A percentile compares a stretch with the other conserved stretches of the same genome.
Evolutionary conservation across 2,888 invertebrate species (phyloP).

Genomic region (Ametastegia equiseti): DNA sequence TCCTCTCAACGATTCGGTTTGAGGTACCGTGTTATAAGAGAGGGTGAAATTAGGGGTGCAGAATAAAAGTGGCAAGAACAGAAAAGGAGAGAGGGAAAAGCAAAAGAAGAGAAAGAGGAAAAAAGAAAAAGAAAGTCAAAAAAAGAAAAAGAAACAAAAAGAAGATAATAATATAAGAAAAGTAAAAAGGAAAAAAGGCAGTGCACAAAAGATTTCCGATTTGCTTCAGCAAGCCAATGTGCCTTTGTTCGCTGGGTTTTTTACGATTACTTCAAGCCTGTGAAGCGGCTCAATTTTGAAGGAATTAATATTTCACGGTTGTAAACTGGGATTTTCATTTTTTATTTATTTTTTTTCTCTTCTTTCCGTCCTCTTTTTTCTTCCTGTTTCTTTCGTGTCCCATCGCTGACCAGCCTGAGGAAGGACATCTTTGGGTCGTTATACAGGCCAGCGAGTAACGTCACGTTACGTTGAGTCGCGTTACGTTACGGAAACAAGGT

Average conservation of each 20-base stretch:
- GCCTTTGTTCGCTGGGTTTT: constrained; percentile 36
- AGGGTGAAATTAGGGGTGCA: background rate
- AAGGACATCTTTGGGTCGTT: constrained; percentile 28
- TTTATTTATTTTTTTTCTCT: too few species aligned
- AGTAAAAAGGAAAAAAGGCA: background rate
- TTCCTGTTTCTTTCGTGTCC: constrained; percentile 1
- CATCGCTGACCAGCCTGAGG: background rate
- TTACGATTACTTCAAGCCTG: constrained; percentile 30
- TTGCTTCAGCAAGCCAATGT: constrained; percentile 38
- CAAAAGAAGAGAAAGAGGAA: background rate
- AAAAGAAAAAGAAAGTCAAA: background rate
- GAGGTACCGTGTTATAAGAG: background rate
- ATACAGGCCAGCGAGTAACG: background rate
- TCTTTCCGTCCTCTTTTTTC: too few species aligned
- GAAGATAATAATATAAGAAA: background rate
- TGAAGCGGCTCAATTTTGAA: constrained; percentile 21
- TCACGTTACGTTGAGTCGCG: background rate
- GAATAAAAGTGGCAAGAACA: background rate
- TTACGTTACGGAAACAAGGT: constrained; percentile 25
- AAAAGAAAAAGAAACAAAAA: background rate
- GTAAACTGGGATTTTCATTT: background rate
- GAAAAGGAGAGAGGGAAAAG: background rate
- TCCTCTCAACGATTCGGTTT: background rate
- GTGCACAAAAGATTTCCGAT: constrained; percentile 41
- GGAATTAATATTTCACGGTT: constrained; percentile 43